A percentile compares a stretch with the other conserved stretches of the same genome.
These are phyloP conservation scores for Oreocharis arfaki DNA, from an alignment of 2,113 vertebrate genomes.

Conservation along the genomic window DNA sequence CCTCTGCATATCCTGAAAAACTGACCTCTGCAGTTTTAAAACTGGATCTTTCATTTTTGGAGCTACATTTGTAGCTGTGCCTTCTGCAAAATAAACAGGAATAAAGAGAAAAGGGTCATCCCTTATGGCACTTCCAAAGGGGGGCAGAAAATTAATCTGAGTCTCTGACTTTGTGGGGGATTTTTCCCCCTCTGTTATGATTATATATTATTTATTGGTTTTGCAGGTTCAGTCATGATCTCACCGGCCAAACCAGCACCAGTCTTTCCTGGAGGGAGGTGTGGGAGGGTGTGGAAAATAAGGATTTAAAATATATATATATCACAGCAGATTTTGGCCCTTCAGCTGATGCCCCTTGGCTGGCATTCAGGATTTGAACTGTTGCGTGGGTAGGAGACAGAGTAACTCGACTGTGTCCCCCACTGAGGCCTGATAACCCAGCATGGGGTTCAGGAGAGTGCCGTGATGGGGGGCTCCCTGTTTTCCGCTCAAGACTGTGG, in stretches of 20 bases:
- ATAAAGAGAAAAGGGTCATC: background rate
- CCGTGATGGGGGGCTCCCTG: accelerated
- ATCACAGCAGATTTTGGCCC: background rate
- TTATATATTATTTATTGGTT: background rate
- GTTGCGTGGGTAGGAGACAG: background rate
- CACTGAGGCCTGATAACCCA: background rate
- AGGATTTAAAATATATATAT: background rate
- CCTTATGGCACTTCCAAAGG: background rate
- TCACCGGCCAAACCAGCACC: background rate
- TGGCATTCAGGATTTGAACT: background rate
- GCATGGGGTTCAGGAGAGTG: background rate
- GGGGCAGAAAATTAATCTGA: background rate
- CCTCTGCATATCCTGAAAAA: background rate
- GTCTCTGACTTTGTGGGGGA: background rate
- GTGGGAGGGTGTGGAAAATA: background rate
- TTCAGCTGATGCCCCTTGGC: background rate
- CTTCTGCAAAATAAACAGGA: background rate
- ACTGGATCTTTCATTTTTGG: background rate
- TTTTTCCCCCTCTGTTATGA: background rate
- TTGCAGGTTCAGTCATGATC: background rate
- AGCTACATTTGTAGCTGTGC: background rate
- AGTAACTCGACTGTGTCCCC: accelerated
- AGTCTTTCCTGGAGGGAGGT: background rate
- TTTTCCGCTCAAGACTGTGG: background rate
- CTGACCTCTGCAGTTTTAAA: background rate